Evolutionary conservation across 2,797 vertebrate species (phyloP).

Genomic region (Aselliscus stoliczkanus): DNA sequence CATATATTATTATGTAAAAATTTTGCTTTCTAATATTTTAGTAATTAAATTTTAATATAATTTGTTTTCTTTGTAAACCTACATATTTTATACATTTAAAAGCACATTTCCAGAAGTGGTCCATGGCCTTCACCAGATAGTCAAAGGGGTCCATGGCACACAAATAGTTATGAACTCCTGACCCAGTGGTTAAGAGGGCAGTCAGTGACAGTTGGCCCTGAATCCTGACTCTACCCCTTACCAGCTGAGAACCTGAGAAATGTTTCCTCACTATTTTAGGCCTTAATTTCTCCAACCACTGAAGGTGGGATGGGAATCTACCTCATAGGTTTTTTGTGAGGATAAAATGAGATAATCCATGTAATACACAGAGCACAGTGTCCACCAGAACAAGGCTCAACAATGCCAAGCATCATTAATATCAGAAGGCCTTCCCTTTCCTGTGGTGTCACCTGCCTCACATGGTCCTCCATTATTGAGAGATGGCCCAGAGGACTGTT

Average conservation of each 20-base stretch:
- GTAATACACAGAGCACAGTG: background rate
- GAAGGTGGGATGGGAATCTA: background rate
- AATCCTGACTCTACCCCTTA: background rate
- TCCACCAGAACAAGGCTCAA: background rate
- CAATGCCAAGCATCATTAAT: fast-evolving
- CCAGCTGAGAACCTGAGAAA: background rate
- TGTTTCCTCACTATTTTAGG: background rate
- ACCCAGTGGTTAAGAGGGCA: background rate
- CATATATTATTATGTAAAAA: background rate
- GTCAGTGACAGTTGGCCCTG: background rate
- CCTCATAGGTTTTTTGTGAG: background rate
- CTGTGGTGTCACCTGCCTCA: too few relatives aligned
- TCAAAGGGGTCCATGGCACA: background rate
- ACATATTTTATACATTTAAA: background rate
- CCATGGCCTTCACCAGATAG: background rate
- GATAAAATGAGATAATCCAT: background rate
- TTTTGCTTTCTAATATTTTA: background rate
- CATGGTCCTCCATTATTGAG: background rate
- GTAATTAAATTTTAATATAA: background rate
- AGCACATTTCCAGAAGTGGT: background rate
- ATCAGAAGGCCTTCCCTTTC: background rate
- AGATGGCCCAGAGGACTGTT: background rate
- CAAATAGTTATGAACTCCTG: background rate
- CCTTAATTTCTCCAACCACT: background rate
- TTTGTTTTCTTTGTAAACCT: background rate